These are phyloP conservation scores for Lanistes nyassanus DNA, from an alignment of 1,140 invertebrate species.

Conservation along the genomic window DNA sequence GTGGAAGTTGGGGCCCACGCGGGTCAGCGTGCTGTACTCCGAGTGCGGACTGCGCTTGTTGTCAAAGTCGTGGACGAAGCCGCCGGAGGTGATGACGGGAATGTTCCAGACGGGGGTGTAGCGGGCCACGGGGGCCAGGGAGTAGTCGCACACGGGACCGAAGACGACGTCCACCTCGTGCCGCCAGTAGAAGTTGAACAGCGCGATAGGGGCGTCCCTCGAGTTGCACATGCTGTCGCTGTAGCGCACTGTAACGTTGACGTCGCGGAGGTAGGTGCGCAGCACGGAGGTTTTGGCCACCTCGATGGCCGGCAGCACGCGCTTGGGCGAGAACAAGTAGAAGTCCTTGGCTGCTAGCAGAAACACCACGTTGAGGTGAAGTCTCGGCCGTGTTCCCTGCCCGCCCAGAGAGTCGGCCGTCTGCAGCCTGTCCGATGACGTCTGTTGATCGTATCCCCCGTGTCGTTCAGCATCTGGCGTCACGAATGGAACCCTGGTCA, in stretches of 20 bases:
- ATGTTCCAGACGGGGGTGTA: slow-evolving; percentile 89
- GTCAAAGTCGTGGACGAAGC: slow-evolving; percentile 83
- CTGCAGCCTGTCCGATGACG: background rate
- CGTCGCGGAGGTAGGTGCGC: slow-evolving; percentile 14
- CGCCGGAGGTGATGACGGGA: slow-evolving; percentile 87
- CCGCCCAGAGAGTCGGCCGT: background rate
- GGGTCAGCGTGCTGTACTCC: slow-evolving; percentile 52
- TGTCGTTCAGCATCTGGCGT: background rate
- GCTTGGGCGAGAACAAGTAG: slow-evolving; percentile 40
- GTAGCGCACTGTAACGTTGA: slow-evolving; percentile 44
- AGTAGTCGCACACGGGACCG: slow-evolving; percentile 91
- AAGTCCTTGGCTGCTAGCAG: slow-evolving; percentile 8
- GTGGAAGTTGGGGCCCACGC: slow-evolving; percentile 72
- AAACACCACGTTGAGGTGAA: slow-evolving; percentile 9
- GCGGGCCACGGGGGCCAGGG: slow-evolving; percentile 87
- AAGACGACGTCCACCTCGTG: slow-evolving; percentile 76
- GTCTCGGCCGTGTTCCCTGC: background rate
- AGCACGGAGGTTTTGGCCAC: slow-evolving; percentile 40
- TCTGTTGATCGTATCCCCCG: background rate
- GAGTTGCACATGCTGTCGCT: slow-evolving; percentile 62
- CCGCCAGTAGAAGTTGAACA: slow-evolving; percentile 53
- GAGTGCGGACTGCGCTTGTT: slow-evolving; percentile 26
- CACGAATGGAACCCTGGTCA: background rate
- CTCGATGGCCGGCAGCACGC: slow-evolving; percentile 42
- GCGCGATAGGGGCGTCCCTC: slow-evolving; percentile 58